Percentiles rank a stretch among this genome's conserved stretches.
Evolutionary conservation across 2,888 invertebrate species (phyloP).

Genomic region (Tiliacea citrago): DNA sequence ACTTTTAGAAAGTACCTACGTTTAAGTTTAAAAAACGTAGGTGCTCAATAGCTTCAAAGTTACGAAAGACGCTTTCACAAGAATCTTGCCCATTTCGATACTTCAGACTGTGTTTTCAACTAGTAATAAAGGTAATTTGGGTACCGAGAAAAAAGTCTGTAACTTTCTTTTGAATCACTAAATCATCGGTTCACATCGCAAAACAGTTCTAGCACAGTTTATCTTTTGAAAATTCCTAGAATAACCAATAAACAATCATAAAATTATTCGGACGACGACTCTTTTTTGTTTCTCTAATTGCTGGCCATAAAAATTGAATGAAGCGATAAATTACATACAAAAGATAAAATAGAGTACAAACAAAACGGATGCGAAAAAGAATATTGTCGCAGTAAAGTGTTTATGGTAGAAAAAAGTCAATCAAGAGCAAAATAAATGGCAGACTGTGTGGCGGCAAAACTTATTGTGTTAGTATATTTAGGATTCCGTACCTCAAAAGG

Average conservation of each 20-base stretch:
- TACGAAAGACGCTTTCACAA: not conserved
- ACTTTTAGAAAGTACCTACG: no score
- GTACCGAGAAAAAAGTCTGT: not conserved
- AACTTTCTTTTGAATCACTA: conserved; percentile 11
- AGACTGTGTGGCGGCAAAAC: conserved; percentile 48
- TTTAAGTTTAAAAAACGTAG: not conserved
- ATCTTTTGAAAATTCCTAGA: conserved; percentile 26
- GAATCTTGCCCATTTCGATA: not conserved
- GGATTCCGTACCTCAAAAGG: no score
- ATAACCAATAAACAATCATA: conserved; percentile 22
- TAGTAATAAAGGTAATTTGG: not conserved
- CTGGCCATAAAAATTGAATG: conserved; percentile 18
- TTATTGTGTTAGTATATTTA: no score
- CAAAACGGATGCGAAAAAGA: conserved; percentile 9
- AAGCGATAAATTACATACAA: conserved; percentile 16
- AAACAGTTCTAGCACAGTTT: conserved; percentile 8
- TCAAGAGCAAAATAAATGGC: not conserved
- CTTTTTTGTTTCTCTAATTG: conserved; percentile 11
- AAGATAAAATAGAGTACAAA: conserved; percentile 21
- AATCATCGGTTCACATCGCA: not conserved
- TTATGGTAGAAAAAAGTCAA: conserved; percentile 15
- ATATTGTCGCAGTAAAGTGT: not conserved
- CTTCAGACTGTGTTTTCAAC: not conserved
- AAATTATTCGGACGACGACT: not conserved
- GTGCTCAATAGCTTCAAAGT: not conserved